Evolutionary conservation across 1,140 invertebrate species (phyloP), one percentile per base, ranked within the genome.

Genomic region (Oryctes rhinoceros): DNA sequence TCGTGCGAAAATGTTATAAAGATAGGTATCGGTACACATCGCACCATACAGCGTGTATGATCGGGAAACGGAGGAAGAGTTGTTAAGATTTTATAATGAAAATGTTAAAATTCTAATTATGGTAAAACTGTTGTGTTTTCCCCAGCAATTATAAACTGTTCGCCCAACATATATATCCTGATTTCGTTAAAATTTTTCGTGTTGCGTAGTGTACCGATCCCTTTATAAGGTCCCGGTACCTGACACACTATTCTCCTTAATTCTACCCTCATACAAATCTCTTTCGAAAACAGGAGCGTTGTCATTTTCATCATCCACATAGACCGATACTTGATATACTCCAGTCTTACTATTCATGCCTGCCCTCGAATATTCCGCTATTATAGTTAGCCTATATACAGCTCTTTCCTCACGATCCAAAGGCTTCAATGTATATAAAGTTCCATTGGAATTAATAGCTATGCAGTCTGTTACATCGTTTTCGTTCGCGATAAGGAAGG

Each of bases 271-370:
- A 86, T 97, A 98, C 5, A 87, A 86, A 1, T 88, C 83, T 13
- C 90, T 88, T 67, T 94, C 91, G 87, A 98, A 97, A 78, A 92
- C 88, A 11, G 97, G 97, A 4, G 96, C 91, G 86, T 98, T 96
- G 85, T 98, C 96, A 86, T 98, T 98, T 78, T 96, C 95, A 86
- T 98, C 96, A 76, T 95, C 92, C 0, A 98, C 94, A 39, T 92
- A 88, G 13, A 98, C 90, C 9, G 90, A 92, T 1, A 97, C 91
- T 90, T 95, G 94, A 84, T 94, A 94, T 71, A 95, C 92, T 3
- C 92, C 93, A 37, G 93, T 91, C 1, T 81, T 80, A 4, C 92
- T 93, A 80, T 90, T 91, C 24, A 91, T 89, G 77, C 90, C 84
- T 6, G 92, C 92, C 86, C 92, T 91, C 48, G 88, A 90, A 83